Base-by-base conservation (phyloP, 2,797 vertebrate genomes). In the Siniperca scherzeri region DNA sequence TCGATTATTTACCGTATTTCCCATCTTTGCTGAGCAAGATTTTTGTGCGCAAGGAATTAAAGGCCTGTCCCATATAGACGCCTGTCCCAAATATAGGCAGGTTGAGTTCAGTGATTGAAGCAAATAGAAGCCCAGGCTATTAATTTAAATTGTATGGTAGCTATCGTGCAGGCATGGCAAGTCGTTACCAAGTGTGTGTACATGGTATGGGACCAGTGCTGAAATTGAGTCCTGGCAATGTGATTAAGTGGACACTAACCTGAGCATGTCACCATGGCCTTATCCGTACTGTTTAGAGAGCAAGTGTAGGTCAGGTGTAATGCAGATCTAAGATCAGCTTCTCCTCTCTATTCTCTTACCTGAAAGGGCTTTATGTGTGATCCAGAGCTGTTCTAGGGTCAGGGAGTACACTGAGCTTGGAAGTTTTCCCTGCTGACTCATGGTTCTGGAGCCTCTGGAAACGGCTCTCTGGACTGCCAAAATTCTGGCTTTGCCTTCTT, bases 371-470 rank as follows among this genome's bases (percentile, higher is more conserved):
- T 71, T 60, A 84, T 83, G 85, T 81, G 52, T 86, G 90, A 90
- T 92, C 80, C 81, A 73, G 83, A 81, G 82, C 84, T 83, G 52
- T 86, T 90, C 78, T 62, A 81, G 83, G 93, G 92, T 95, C 92
- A 94, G 89, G 70, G 91, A 95, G 95, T 94, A 89, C 91, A 89
- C 85, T 83, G 78, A 79, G 82, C 80, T 90, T 94, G 93, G 92
- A 94, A 66, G 88, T 92, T 92, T 91, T 93, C 85, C 91, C 95
- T 92, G 93, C 94, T 93, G 93, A 95, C 93, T 95, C 94, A 93
- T 89, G 92, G 81, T 88, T 94, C 87, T 92, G 89, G 89, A 94
- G 91, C 88, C 94, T 89, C 90, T 94, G 92, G 88, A 92, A 93
- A 93, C 89, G 89, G 85, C 88, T 83, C 89, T 77, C 83, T 86